phyloP scores from a whole-genome alignment of 1,140 invertebrate genomes.

The Drosophila suzukii region DNA sequence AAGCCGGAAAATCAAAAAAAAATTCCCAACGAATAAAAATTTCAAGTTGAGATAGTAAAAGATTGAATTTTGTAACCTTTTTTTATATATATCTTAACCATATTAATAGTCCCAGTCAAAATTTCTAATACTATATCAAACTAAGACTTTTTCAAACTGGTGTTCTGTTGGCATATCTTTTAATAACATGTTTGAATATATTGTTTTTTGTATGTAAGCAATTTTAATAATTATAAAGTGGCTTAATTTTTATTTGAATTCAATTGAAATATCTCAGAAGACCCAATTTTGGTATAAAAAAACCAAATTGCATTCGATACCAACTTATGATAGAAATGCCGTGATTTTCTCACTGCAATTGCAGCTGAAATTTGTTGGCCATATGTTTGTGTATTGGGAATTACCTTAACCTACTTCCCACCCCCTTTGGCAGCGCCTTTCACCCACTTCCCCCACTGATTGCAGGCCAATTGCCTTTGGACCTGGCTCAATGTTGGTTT shows the following conservation, averaged over 20 bases:
- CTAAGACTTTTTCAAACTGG: too few relatives aligned
- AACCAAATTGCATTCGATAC: background rate
- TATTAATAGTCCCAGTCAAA: too few relatives aligned
- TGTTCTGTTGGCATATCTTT: too few relatives aligned
- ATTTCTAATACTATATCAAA: too few relatives aligned
- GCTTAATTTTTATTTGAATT: too few relatives aligned
- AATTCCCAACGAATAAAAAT: background rate
- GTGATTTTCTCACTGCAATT: background rate
- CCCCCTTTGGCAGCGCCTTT: slow-evolving; percentile 2
- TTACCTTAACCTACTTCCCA: slow-evolving; percentile 47
- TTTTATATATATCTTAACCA: background rate
- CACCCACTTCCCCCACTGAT: slow-evolving; percentile 11
- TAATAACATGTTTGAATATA: too few relatives aligned
- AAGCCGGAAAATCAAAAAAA: background rate
- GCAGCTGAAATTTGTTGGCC: background rate
- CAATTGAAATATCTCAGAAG: too few relatives aligned
- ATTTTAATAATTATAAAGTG: too few relatives aligned
- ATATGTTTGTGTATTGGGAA: slow-evolving; percentile 27
- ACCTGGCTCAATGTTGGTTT: slow-evolving; percentile 42
- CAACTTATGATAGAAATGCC: background rate
- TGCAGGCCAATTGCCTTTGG: slow-evolving; percentile 40
- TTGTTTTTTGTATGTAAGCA: too few relatives aligned
- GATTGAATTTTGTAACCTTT: too few relatives aligned
- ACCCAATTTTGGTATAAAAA: background rate
- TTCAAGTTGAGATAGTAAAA: too few relatives aligned